Conservation (phyloP, 2,797 vertebrate genomes). For the Lutjanus argentimaculatus region DNA sequence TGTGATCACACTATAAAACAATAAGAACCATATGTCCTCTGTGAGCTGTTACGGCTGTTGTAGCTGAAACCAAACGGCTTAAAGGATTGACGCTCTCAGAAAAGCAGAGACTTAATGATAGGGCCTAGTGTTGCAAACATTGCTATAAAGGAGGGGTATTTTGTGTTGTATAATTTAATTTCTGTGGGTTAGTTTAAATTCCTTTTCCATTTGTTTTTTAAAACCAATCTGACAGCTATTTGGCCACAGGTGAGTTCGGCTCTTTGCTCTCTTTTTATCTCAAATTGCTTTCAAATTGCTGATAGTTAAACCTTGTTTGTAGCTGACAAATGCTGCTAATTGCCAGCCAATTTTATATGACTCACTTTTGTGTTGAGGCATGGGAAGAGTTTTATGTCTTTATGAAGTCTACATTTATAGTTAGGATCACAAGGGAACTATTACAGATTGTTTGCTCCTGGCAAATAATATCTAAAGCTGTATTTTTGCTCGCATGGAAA, state of each 20-base stretch:
- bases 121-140: background rate
- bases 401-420: background rate
- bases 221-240: background rate
- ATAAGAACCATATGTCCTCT: no score
- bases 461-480: background rate
- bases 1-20: background rate
- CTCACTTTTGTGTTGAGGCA: background rate
- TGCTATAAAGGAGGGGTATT: background rate
- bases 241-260: background rate
- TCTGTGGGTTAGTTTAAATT: background rate
- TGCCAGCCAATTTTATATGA: background rate
- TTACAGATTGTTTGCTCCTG: background rate
- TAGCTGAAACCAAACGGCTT: background rate
- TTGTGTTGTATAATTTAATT: background rate
- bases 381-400: background rate
- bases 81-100: background rate
- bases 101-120: no score
- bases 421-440: background rate
- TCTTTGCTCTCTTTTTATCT: background rate
- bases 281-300: background rate
- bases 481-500: conserved; percentile 2
- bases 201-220: background rate
- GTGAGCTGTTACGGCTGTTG: background rate
- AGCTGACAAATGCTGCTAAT: background rate
- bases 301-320: background rate